These are phyloP conservation scores for Heliconius hermathena DNA, from an alignment of 1,140 invertebrate genomes.

Conservation along the genomic window DNA sequence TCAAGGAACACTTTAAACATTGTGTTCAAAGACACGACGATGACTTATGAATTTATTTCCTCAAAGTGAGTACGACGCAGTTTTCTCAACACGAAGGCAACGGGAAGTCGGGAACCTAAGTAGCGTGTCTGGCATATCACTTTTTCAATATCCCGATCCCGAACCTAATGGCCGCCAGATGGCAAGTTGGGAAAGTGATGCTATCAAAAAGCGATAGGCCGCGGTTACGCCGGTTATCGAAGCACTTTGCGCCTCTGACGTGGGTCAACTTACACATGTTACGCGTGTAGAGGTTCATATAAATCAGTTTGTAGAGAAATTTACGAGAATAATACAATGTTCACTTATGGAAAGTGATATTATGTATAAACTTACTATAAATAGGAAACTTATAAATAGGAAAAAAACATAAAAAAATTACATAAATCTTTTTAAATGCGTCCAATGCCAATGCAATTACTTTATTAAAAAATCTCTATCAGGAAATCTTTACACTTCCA, in stretches of 20 bases:
- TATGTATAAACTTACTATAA: background rate
- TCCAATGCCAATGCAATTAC: no score
- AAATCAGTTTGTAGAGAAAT: constrained; percentile 16
- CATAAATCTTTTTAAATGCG: no score
- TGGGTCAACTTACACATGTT: constrained; percentile 67
- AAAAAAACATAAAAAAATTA: no score
- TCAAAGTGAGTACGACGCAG: background rate
- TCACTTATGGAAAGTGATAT: background rate
- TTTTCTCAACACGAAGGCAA: background rate
- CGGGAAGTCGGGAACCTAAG: constrained; percentile 12
- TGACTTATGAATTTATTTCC: constrained; percentile 8
- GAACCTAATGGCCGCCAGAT: constrained; percentile 77
- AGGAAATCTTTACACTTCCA: no score
- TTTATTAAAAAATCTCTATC: no score
- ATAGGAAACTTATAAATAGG: no score
- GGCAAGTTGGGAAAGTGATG: constrained; percentile 79
- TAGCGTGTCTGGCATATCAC: constrained; percentile 55
- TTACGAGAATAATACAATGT: background rate
- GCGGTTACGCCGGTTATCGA: constrained; percentile 75
- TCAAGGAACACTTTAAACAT: background rate
- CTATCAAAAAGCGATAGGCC: constrained; percentile 80
- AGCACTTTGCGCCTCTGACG: constrained; percentile 75
- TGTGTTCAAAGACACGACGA: background rate
- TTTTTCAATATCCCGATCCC: constrained; percentile 77
- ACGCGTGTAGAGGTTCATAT: constrained; percentile 27